Conservation (phyloP, 1,140 invertebrate species). For the Manduca sexta region DNA sequence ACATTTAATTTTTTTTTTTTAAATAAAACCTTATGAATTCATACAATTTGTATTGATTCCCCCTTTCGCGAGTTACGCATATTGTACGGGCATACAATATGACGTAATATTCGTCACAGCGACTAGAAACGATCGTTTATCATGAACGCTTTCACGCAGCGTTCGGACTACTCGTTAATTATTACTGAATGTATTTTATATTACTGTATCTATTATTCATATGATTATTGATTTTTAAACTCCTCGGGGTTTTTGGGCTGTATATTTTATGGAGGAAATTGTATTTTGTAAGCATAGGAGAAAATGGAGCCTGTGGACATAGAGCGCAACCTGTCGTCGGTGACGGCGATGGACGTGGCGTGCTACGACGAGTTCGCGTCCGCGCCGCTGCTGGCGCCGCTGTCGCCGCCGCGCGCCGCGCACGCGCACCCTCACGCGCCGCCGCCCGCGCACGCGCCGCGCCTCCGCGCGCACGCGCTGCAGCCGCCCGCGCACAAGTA, state of each 20-base stretch:
- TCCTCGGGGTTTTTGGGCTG: background rate
- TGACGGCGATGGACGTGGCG: conserved; percentile 79
- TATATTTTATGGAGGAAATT: conserved; percentile 40
- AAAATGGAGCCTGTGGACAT: conserved; percentile 79
- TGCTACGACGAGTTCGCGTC: conserved; percentile 78
- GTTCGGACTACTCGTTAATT: too few relatives aligned
- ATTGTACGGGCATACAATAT: too few relatives aligned
- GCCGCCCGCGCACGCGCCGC: conserved; percentile 3
- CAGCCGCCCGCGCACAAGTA: conserved; percentile 43
- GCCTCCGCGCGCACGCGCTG: conserved; percentile 32
- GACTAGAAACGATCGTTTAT: too few relatives aligned
- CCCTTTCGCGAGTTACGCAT: too few relatives aligned
- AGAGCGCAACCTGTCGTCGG: conserved; percentile 72
- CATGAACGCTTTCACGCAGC: too few relatives aligned
- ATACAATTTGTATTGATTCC: too few relatives aligned
- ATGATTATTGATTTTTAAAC: too few relatives aligned
- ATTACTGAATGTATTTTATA: too few relatives aligned
- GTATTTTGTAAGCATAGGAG: conserved; percentile 77
- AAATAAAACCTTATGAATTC: too few relatives aligned
- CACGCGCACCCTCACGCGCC: conserved; percentile 1
- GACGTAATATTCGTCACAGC: too few relatives aligned
- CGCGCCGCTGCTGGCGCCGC: conserved; percentile 28
- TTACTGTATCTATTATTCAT: too few relatives aligned
- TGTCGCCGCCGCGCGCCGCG: background rate
- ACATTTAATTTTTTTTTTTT: too few relatives aligned